Evolutionary conservation across 2,797 vertebrate species (phyloP).

Genomic region (Halcyon leucocephala): DNA sequence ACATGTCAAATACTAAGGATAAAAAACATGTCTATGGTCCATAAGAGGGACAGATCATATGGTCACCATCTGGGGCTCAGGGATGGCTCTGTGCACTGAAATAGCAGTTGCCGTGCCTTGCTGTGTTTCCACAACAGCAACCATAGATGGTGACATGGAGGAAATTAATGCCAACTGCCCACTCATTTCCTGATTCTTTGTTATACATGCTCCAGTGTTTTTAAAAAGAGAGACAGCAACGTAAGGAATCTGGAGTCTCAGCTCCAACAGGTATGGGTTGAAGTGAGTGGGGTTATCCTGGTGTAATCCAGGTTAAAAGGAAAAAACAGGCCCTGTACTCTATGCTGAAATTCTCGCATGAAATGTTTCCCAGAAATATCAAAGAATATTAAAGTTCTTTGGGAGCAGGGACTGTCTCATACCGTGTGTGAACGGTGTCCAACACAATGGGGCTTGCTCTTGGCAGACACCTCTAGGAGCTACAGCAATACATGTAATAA

Average conservation of each 20-base stretch:
- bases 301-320: constrained; percentile 16
- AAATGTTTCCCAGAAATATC: constrained; percentile 55
- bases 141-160: constrained; percentile 42
- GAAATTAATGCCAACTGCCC: constrained; percentile 48
- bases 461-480: constrained; percentile 58
- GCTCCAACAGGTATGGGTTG: not conserved
- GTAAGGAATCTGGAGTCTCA: not conserved
- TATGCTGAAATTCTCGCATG: constrained; percentile 10
- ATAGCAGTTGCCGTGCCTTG: constrained; percentile 29
- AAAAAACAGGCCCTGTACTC: not conserved
- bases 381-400: constrained; percentile 59
- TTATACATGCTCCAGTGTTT: not conserved
- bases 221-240: not conserved
- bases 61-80: constrained; percentile 59
- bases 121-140: constrained; percentile 53
- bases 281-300: not conserved
- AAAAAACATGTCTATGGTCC: not conserved
- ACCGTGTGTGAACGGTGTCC: constrained; percentile 42
- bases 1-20: constrained; percentile 15
- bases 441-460: constrained; percentile 58
- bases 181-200: constrained; percentile 36
- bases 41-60: constrained; percentile 44
- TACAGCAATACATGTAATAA: constrained; percentile 56
- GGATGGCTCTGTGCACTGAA: constrained; percentile 19
- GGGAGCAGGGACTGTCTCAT: constrained; percentile 61